Conservation (phyloP, 2,888 invertebrate species). For the Priocnemis perturbator region DNA sequence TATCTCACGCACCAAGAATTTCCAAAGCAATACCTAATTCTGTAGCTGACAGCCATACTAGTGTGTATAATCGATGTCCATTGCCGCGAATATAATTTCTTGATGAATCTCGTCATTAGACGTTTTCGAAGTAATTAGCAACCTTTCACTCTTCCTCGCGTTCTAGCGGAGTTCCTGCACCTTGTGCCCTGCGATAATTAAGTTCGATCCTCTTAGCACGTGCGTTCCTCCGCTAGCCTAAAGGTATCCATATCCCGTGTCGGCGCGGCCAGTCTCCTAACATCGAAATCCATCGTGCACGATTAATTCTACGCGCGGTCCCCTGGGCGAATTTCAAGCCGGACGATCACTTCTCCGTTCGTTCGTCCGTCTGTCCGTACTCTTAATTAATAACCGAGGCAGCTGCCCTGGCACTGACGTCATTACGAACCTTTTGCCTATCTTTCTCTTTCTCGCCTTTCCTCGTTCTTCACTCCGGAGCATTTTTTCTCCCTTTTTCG, state of each 20-base stretch:
- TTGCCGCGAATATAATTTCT: slow-evolving; percentile 58
- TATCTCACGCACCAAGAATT: no score
- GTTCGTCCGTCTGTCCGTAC: slow-evolving; percentile 49
- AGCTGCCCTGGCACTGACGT: slow-evolving; percentile 70
- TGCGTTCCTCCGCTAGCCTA: slow-evolving; percentile 51
- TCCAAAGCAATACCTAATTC: no score
- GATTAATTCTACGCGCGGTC: slow-evolving; percentile 66
- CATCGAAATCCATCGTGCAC: slow-evolving; percentile 62
- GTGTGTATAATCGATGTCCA: no score
- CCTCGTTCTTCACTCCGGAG: slow-evolving; percentile 16
- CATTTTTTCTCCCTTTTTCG: slow-evolving; percentile 7
- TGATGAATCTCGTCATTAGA: slow-evolving; percentile 66
- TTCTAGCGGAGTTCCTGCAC: slow-evolving; percentile 20
- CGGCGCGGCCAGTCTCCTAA: slow-evolving; percentile 35
- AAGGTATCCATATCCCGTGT: slow-evolving; percentile 59
- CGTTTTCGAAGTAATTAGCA: slow-evolving; percentile 59
- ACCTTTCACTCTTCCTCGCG: slow-evolving; percentile 25
- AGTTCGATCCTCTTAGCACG: slow-evolving; percentile 58
- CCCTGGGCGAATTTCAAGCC: slow-evolving; percentile 65
- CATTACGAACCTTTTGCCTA: slow-evolving; percentile 68
- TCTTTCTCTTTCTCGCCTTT: slow-evolving; percentile 36
- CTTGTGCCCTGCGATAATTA: slow-evolving; percentile 57
- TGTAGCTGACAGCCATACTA: no score
- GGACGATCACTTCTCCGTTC: slow-evolving; percentile 33
- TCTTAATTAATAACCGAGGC: slow-evolving; percentile 73